Evolutionary conservation across 2,888 invertebrate species (phyloP), one percentile per base, ranked within the genome.

Genomic region (Ormyrus thymus): DNA sequence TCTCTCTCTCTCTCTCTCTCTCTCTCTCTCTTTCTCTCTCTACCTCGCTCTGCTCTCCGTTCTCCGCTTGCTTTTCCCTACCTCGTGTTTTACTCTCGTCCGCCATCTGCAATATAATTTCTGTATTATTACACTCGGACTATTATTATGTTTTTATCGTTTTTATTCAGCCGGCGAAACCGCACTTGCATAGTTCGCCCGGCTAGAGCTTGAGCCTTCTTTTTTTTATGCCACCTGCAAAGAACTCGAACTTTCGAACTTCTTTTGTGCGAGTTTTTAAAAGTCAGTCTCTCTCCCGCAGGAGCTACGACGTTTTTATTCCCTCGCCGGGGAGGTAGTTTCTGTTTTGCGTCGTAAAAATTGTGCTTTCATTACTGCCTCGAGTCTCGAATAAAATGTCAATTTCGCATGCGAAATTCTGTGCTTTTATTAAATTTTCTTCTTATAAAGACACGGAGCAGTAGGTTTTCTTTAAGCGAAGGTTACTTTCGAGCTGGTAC

Each of bases 91-190:
- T 29, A 51, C 45, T 65, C 70, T 70, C 70, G 29, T 53, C 74
- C 53, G 65, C 65, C 62, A 65, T 74, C 70, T 69, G 56, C 68
- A 69, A 62, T 56, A 64, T 70, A 74, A 78, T 78, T 74, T 64
- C 65, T 64, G 69, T 64, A 70, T 70, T 78, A 74, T 70, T 70
- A 74, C 62, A 64, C 56, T 51, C 51, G 51, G 45, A 70, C 69
- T 74, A 64, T 65, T 46, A 78, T 78, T 78, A 73, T 43, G 61
- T 11, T 72, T 68, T 55, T 59, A 73, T 74, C 62, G 65, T 65
- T 65, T 71, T 59, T 65, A 56, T 69, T 69, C 55, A 13, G 13
- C 10, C 10, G 15, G 10, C 58, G 45, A 61, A 29, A 45, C 56
- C 8, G 13, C 46, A n/a, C 11, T 29, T 29, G 29, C 29, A 29